Percentiles rank a stretch among this genome's conserved stretches.
Conservation (phyloP, 2,888 invertebrate species). For the Dynastes maya region DNA sequence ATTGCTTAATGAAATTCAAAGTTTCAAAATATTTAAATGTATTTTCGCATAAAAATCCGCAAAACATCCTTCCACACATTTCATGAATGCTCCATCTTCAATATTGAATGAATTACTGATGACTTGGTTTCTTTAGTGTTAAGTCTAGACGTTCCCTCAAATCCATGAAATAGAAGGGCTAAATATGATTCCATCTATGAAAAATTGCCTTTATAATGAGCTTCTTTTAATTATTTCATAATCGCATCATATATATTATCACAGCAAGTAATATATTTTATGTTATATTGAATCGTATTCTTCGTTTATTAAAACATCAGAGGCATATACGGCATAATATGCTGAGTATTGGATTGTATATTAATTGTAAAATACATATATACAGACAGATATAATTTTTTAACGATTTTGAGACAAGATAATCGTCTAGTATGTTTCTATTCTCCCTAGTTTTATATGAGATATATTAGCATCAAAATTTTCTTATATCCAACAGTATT, state of each 20-base stretch:
- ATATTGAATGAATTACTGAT: background rate
- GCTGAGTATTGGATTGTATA: conserved; percentile 4
- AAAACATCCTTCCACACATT: too few relatives aligned
- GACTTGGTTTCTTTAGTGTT: background rate
- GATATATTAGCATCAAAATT: too few relatives aligned
- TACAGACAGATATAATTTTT: too few relatives aligned
- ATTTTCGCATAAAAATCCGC: too few relatives aligned
- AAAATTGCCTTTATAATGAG: conserved; percentile 31
- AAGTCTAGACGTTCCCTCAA: conserved; percentile 21
- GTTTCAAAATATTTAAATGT: too few relatives aligned
- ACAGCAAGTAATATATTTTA: conserved; percentile 67
- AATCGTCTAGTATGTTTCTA: too few relatives aligned
- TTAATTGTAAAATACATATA: background rate
- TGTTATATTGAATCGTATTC: conserved; percentile 62
- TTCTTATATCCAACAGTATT: too few relatives aligned
- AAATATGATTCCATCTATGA: conserved; percentile 16
- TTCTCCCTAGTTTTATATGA: too few relatives aligned
- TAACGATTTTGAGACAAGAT: too few relatives aligned
- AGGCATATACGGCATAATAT: conserved; percentile 54
- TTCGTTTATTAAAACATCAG: conserved; percentile 58
- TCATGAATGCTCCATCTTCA: too few relatives aligned
- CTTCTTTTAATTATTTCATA: conserved; percentile 23
- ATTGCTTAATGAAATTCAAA: too few relatives aligned
- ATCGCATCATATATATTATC: conserved; percentile 61
- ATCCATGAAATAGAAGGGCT: conserved; percentile 9